These are phyloP conservation scores for Pseudomyrmex sp. DNA, from an alignment of 1,140 invertebrate genomes.

Conservation along the genomic window DNA sequence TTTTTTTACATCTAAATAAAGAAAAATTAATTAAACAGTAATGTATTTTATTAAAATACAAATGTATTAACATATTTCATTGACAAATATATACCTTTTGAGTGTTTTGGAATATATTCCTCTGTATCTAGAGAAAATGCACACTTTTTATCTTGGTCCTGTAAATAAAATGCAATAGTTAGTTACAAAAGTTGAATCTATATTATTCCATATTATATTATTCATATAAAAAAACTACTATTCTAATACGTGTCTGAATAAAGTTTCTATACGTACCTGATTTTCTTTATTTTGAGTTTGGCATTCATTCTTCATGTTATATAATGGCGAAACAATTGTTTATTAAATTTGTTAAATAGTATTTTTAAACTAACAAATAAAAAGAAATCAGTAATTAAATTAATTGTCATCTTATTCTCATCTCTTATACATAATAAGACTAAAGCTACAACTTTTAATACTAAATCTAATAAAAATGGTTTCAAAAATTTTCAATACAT, in stretches of 20 bases:
- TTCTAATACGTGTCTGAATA: background rate
- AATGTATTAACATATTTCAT: constrained; percentile 20
- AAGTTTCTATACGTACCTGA: background rate
- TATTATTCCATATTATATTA: constrained; percentile 2
- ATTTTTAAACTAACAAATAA: background rate
- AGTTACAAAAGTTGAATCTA: constrained; percentile 3
- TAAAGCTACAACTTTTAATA: too few species aligned
- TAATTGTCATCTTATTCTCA: too few species aligned
- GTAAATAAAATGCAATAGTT: background rate
- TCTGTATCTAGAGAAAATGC: background rate
- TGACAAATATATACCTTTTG: constrained; percentile 17
- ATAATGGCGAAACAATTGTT: constrained; percentile 1
- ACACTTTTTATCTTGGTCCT: background rate
- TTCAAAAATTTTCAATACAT: background rate
- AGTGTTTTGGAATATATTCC: background rate
- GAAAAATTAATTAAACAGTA: background rate
- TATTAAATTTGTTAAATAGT: background rate
- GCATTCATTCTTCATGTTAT: background rate
- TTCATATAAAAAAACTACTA: background rate
- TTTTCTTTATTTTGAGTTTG: constrained; percentile 18
- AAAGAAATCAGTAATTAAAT: too few species aligned
- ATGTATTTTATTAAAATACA: constrained; percentile 9
- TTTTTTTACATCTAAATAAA: constrained; percentile 1
- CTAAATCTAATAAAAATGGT: background rate
- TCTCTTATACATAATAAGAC: too few species aligned